Evolutionary conservation across 1,140 invertebrate genomes (phyloP), one percentile per base, ranked within the genome.

Genomic region (Drosophila auraria): DNA sequence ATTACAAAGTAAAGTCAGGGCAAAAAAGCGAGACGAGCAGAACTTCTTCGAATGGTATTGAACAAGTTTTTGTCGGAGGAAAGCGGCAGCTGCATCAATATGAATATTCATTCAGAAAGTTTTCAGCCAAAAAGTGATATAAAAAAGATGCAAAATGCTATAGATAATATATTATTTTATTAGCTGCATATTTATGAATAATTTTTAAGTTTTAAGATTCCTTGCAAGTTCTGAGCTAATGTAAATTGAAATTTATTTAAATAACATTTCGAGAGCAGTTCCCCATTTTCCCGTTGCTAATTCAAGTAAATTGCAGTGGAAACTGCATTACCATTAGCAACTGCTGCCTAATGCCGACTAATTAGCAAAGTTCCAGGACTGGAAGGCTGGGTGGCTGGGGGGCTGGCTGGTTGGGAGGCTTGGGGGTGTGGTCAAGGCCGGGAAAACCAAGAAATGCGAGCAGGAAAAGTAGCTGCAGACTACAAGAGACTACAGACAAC

Each of bases 301-400:
- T 72, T 33, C 65, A 50, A 58, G 65, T 17, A 58, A 57, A 72
- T 72, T 71, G 44, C 45, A 56, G 33, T 45, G 17, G 25, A 72
- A 70, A 70, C 42, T 71, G 45, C 71, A 73, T 73, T 73, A 42
- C 44, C 45, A 59, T 60, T 51, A 42, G 38, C 58, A 36, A 66
- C 42, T 47, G 20, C 15, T 12, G 42, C 20, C 64, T 61, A 66
- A 62, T 63, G 42, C 42, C 57, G 47, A 45, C 69, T 74, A 74
- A 74, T 74, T 74, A 74, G 47, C 56, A 73, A 51, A 61, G 69
- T 74, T 73, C 30, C 56, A 73, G 54, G 54, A 1, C 54, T 40
- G 4, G 56, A n/a, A 40, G 45, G 49, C 40, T n/a, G 20, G 20
- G 20, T 20, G 20, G 20, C 2, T 0, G 15, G 15, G 27, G 27